Evolutionary conservation across 2,888 invertebrate genomes (phyloP).

Genomic region (Tachina grossa): DNA sequence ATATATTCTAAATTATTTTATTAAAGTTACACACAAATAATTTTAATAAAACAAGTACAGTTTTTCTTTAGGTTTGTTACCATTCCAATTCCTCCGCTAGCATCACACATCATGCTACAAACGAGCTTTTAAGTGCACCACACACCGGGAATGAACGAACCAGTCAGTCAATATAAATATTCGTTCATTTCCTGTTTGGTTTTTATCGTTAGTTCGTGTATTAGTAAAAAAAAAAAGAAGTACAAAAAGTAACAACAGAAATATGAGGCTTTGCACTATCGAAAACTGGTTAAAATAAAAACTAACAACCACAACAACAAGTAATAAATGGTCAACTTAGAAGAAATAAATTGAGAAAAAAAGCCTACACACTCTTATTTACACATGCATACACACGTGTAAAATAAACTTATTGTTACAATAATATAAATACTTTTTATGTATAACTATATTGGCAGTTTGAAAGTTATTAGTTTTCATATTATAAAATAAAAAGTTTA

Average conservation of each 20-base stretch:
- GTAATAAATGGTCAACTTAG: constrained; percentile 39
- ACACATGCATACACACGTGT: neutral
- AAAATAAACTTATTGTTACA: constrained; percentile 7
- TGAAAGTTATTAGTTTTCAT: neutral
- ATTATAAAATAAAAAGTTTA: neutral
- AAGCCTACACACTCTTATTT: constrained; percentile 25
- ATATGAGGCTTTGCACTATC: constrained; percentile 39
- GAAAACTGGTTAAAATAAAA: constrained; percentile 52
- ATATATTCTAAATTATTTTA: too few species aligned
- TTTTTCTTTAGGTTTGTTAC: neutral
- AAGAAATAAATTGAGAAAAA: constrained; percentile 16
- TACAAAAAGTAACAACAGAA: constrained; percentile 16
- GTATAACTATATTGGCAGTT: neutral
- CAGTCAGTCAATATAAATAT: neutral
- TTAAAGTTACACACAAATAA: too few species aligned
- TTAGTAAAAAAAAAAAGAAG: neutral
- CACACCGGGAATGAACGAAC: constrained; percentile 29
- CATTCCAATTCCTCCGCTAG: neutral
- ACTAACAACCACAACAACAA: neutral
- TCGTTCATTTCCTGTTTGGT: constrained; percentile 54
- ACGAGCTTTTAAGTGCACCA: constrained; percentile 44
- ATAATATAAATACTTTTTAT: neutral
- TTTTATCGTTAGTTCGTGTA: constrained; percentile 4
- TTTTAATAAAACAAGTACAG: too few species aligned
- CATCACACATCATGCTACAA: constrained; percentile 2